Percentiles rank a stretch among this genome's conserved stretches.
These are phyloP conservation scores for Linyphia triangularis DNA, from an alignment of 2,888 invertebrate genomes.

Conservation along the genomic window DNA sequence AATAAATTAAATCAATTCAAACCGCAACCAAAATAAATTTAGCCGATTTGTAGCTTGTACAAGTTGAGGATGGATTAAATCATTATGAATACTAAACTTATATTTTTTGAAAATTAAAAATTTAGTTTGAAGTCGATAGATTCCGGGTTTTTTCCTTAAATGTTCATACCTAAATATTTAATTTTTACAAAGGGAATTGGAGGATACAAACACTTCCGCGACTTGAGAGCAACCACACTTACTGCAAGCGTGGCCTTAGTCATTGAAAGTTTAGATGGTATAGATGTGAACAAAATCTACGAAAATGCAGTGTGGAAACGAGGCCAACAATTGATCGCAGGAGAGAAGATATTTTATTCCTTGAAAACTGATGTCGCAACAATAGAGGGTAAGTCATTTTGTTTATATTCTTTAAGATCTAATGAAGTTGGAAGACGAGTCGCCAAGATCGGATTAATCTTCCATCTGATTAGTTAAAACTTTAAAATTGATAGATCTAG, in stretches of 20 bases:
- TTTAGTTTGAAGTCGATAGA: not conserved
- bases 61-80: too few relatives aligned
- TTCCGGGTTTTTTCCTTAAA: not conserved
- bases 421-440: too few relatives aligned
- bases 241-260: not conserved
- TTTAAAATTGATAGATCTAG: too few relatives aligned
- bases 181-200: constrained; percentile 19
- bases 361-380: not conserved
- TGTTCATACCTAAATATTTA: too few relatives aligned
- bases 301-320: constrained; percentile 43
- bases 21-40: too few relatives aligned
- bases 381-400: constrained; percentile 33
- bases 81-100: too few relatives aligned
- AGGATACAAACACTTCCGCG: constrained; percentile 31
- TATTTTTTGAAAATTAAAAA: not conserved
- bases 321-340: constrained; percentile 28
- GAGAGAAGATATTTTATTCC: constrained; percentile 53
- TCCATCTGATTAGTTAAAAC: too few relatives aligned
- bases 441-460: too few relatives aligned
- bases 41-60: too few relatives aligned
- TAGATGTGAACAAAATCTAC: constrained; percentile 13
- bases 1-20: too few relatives aligned
- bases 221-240: not conserved
- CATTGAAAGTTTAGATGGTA: not conserved
- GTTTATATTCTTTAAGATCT: not conserved